phyloP scores from a whole-genome alignment of 2,797 vertebrate genomes.

The Gymnothorax javanicus region DNA sequence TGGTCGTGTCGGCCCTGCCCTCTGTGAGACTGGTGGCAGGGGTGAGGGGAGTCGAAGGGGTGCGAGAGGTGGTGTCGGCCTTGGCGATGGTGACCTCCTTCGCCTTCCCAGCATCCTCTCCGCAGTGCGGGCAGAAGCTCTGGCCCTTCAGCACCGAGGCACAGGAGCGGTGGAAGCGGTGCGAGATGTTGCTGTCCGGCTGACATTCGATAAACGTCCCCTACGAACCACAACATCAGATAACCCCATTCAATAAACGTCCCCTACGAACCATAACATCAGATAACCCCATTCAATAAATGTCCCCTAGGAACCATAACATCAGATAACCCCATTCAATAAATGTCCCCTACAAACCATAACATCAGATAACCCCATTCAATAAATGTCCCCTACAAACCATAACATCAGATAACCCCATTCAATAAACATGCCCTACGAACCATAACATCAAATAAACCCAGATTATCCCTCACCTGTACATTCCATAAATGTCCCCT shows the following conservation, averaged over 20 bases:
- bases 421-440: too few relatives aligned
- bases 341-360: too few relatives aligned
- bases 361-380: too few relatives aligned
- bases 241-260: background rate
- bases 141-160: slow-evolving; percentile 88
- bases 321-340: too few relatives aligned
- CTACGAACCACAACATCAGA: slow-evolving; percentile 61
- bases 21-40: slow-evolving; percentile 67
- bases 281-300: too few relatives aligned
- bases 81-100: slow-evolving; percentile 97
- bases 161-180: slow-evolving; percentile 91
- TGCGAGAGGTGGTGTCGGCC: slow-evolving; percentile 93
- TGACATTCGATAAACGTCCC: slow-evolving; percentile 99
- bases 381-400: too few relatives aligned
- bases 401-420: too few relatives aligned
- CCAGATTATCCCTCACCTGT: too few relatives aligned
- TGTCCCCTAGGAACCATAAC: too few relatives aligned
- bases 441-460: too few relatives aligned
- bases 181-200: slow-evolving; percentile 91
- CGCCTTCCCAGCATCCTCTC: slow-evolving; percentile 90
- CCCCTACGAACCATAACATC: too few relatives aligned
- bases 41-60: slow-evolving; percentile 72
- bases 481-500: too few relatives aligned
- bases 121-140: slow-evolving; percentile 97
- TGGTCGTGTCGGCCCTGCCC: slow-evolving; percentile 93